These are phyloP conservation scores for Neoaliturus tenellus DNA, from an alignment of 2,888 invertebrate genomes.

Conservation along the genomic window DNA sequence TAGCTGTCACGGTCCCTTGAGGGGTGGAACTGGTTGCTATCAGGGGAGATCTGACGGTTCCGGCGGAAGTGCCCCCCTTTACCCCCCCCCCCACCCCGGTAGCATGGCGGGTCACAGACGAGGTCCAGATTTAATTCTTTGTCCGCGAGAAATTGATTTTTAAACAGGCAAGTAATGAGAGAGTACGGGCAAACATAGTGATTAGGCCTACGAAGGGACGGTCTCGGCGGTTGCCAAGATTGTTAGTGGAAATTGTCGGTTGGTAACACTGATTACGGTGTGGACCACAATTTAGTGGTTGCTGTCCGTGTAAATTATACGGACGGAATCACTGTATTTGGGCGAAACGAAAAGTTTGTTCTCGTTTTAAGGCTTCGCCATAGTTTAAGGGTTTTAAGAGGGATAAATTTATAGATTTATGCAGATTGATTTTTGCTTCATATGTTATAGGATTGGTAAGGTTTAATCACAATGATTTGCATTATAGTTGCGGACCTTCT, in stretches of 20 bases:
- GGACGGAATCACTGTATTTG: not conserved
- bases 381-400: too few species aligned
- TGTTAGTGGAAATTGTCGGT: too few species aligned
- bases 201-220: not conserved
- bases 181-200: not conserved
- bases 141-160: slow-evolving; percentile 24
- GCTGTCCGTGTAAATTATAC: not conserved
- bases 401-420: too few species aligned
- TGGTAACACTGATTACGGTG: not conserved
- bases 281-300: not conserved
- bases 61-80: not conserved
- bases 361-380: too few species aligned
- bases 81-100: not conserved
- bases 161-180: not conserved
- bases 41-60: not conserved
- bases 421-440: too few species aligned
- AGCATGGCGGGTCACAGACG: not conserved
- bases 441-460: too few species aligned
- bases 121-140: slow-evolving; percentile 19
- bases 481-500: too few species aligned
- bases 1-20: not conserved
- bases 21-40: slow-evolving; percentile 27
- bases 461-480: too few species aligned
- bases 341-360: too few species aligned
- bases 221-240: not conserved